These are phyloP conservation scores for rabbit (Oryctolagus cuniculus) DNA, from an alignment of 2,113 vertebrate genomes.

Conservation along the genomic window mOryCun1.1 NC_091433.1:11710001-11710500, in stretches of 20 bases:
- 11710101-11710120: not conserved
- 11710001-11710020: not conserved
- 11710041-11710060: not conserved
- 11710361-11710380: not conserved
- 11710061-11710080: constrained; percentile 6
- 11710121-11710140: not conserved
- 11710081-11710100: not conserved
- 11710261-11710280: not conserved
- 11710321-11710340: not conserved
- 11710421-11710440: not conserved
- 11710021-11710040: not conserved
- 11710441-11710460: not conserved
- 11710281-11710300: too few species aligned
- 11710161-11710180: too few species aligned
- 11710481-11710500: not conserved
- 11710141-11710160: accelerated
- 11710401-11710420: not conserved
- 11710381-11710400: not conserved
- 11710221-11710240: not conserved
- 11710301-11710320: not conserved
- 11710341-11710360: not conserved
- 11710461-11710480: not conserved
- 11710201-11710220: not conserved
- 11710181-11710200: not conserved
- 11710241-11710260: not conserved